Conservation (phyloP, 2,888 invertebrate species). For the Mythimna lalbum region DNA sequence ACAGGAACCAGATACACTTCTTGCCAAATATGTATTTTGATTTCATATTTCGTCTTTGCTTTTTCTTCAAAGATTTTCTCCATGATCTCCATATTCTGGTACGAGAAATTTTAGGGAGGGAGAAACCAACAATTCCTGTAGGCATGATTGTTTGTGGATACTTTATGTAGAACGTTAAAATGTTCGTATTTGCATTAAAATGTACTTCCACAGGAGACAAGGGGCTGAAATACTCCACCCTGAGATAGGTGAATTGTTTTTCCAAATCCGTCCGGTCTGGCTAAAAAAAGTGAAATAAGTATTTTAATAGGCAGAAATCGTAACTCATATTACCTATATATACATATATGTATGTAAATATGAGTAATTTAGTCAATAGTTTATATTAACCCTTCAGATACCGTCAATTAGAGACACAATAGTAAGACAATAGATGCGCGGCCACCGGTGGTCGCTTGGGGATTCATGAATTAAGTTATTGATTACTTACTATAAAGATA, state of each 20-base stretch:
- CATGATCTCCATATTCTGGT: background rate
- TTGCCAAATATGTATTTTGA: background rate
- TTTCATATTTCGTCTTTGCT: background rate
- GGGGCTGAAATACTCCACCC: slow-evolving; percentile 6
- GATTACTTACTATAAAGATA: no score
- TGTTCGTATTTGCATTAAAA: slow-evolving; percentile 12
- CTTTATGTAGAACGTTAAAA: slow-evolving; percentile 4
- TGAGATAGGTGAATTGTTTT: slow-evolving; percentile 5
- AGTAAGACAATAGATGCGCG: no score
- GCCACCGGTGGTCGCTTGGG: no score
- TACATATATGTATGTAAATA: no score
- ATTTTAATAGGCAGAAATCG: background rate
- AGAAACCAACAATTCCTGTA: slow-evolving; percentile 12
- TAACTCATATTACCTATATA: background rate
- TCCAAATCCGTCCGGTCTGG: slow-evolving; percentile 11
- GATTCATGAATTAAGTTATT: no score
- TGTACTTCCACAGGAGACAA: background rate
- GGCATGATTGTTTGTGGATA: background rate
- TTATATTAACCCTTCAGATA: no score
- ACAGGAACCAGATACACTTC: background rate
- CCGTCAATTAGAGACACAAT: no score
- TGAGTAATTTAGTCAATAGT: no score
- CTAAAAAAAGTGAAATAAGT: background rate
- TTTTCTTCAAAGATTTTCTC: slow-evolving; percentile 11
- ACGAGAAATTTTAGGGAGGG: background rate